Conservation (phyloP, 2,113 vertebrate genomes). For the Phylloscopus trochiloides region DNA sequence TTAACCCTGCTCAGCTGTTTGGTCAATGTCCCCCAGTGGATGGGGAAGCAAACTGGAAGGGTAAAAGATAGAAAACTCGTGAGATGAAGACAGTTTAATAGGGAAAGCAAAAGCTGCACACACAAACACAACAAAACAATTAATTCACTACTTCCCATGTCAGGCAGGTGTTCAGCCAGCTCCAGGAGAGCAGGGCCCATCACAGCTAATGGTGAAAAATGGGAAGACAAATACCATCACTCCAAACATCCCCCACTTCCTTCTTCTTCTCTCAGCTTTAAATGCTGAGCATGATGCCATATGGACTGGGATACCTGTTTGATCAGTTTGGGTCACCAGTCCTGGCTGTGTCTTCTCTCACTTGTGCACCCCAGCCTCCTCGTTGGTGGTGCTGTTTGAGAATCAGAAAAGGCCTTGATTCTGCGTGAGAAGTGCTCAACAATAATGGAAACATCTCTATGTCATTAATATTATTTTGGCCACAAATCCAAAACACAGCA, state of each 20-base stretch:
- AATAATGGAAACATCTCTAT: background rate
- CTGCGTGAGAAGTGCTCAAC: background rate
- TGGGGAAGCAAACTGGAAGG: background rate
- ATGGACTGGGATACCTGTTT: background rate
- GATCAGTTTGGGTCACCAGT: background rate
- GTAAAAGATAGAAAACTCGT: background rate
- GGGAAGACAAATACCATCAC: background rate
- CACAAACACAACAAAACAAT: background rate
- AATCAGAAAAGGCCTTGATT: background rate
- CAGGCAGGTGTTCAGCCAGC: background rate
- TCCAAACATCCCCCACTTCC: accelerated
- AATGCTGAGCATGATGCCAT: background rate
- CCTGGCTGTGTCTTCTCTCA: background rate
- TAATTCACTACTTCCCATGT: background rate
- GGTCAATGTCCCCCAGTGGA: accelerated
- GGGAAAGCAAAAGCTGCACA: accelerated
- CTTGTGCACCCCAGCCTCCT: background rate
- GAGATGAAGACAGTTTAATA: background rate
- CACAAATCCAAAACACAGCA: background rate
- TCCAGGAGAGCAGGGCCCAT: background rate
- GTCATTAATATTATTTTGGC: background rate
- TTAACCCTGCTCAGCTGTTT: background rate
- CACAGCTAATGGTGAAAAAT: accelerated
- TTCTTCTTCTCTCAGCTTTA: background rate
- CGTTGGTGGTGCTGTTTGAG: accelerated